Conservation (phyloP, 2,797 vertebrate species). For the Heterohyrax brucei region DNA sequence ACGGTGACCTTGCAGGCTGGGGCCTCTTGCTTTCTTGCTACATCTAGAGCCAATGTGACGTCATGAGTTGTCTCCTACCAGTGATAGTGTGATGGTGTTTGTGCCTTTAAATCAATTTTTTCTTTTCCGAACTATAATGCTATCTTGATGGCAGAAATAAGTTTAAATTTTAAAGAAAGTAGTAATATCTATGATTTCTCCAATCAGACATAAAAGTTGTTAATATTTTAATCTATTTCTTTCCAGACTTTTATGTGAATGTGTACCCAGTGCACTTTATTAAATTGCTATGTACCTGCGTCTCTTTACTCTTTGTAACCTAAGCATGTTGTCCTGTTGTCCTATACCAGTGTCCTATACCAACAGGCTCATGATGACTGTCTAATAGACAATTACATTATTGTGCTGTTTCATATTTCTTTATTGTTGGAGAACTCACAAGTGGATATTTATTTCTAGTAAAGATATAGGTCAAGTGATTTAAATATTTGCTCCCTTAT, state of each 20-base stretch:
- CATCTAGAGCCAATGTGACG: neutral
- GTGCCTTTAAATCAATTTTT: neutral
- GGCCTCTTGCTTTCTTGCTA: no score
- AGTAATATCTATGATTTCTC: neutral
- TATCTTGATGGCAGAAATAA: slow-evolving; percentile 15
- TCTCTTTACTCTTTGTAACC: neutral
- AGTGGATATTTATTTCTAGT: slow-evolving; percentile 17
- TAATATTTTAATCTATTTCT: neutral
- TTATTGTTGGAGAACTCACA: slow-evolving; percentile 2
- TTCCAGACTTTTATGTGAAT: neutral
- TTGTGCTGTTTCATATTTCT: neutral
- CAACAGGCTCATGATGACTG: neutral
- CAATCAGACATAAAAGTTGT: neutral
- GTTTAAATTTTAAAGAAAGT: neutral
- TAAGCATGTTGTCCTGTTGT: neutral
- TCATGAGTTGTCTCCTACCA: neutral
- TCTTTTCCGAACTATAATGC: neutral
- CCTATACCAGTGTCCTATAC: neutral
- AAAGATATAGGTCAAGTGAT: neutral
- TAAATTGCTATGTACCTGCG: neutral
- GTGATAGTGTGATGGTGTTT: neutral
- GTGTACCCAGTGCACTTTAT: neutral
- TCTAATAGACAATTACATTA: neutral
- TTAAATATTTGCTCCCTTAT: neutral
- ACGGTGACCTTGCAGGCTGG: neutral